A percentile compares a stretch with the other conserved stretches of the same genome.
These are phyloP conservation scores for Dolichoris vasculosae DNA, from an alignment of 1,140 invertebrate species.

Conservation along the genomic window DNA sequence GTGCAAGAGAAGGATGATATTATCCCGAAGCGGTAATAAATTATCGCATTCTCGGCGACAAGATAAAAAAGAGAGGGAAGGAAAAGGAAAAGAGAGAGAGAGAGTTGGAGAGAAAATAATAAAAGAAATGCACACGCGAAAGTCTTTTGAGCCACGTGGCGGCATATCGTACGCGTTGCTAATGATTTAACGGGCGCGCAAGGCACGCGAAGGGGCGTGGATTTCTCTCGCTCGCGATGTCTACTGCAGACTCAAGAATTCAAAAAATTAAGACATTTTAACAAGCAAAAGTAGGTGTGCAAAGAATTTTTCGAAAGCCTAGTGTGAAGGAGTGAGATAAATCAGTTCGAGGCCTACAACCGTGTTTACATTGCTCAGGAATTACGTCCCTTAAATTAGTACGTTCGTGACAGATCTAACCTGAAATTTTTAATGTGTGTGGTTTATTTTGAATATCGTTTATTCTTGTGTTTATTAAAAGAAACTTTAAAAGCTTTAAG, in stretches of 20 bases:
- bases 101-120: neutral
- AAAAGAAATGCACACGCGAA: neutral
- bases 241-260: neutral
- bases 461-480: neutral
- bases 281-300: neutral
- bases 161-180: neutral
- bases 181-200: slow-evolving; percentile 46
- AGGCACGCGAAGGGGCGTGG: slow-evolving; percentile 34
- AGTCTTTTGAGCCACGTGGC: slow-evolving; percentile 4
- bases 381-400: slow-evolving; percentile 29
- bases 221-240: neutral
- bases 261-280: slow-evolving; percentile 43
- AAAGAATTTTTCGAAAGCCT: slow-evolving; percentile 8
- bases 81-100: neutral
- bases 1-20: slow-evolving; percentile 25
- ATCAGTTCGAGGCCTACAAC: neutral
- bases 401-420: neutral
- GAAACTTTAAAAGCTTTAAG: neutral
- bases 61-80: neutral
- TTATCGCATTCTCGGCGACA: slow-evolving; percentile 35
- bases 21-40: slow-evolving; percentile 41
- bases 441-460: neutral
- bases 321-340: slow-evolving; percentile 27
- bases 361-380: slow-evolving; percentile 26
- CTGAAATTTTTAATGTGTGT: neutral